Conservation (phyloP, 2,888 invertebrate genomes). For the Dasypolia templi region DNA sequence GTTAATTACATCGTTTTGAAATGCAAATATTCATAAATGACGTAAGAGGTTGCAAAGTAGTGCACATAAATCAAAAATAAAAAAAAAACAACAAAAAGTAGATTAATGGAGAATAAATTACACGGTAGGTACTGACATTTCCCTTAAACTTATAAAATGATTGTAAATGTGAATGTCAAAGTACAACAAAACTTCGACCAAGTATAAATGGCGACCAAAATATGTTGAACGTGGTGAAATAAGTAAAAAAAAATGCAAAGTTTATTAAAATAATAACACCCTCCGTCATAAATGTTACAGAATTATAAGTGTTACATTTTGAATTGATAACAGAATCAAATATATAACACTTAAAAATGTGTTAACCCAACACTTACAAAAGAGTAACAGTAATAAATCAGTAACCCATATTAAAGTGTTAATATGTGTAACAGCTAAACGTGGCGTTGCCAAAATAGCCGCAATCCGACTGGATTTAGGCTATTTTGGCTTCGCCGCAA, state of each 20-base stretch:
- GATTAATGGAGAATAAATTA: slow-evolving; percentile 63
- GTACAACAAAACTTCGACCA: slow-evolving; percentile 25
- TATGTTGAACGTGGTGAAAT: slow-evolving; percentile 1
- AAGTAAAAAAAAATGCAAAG: neutral
- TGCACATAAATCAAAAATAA: slow-evolving; percentile 23
- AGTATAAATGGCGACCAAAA: slow-evolving; percentile 20
- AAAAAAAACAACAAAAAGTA: slow-evolving; percentile 42
- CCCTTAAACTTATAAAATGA: slow-evolving; percentile 62
- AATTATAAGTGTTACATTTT: too few species aligned
- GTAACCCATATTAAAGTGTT: too few species aligned
- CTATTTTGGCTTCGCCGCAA: too few species aligned
- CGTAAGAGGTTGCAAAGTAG: slow-evolving; percentile 25
- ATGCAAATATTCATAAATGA: slow-evolving; percentile 36
- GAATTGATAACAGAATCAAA: too few species aligned
- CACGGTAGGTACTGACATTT: slow-evolving; percentile 41
- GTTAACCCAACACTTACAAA: too few species aligned
- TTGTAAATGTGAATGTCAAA: slow-evolving; percentile 62
- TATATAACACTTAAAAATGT: too few species aligned
- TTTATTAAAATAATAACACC: too few species aligned
- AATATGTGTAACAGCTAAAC: too few species aligned
- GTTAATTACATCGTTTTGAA: slow-evolving; percentile 18
- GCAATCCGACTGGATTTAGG: too few species aligned
- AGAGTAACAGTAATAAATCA: too few species aligned
- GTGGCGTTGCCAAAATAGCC: too few species aligned
- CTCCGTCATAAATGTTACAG: too few species aligned